These are phyloP conservation scores for Garrulus glandarius DNA, from an alignment of 2,797 vertebrate genomes.

Conservation along the genomic window DNA sequence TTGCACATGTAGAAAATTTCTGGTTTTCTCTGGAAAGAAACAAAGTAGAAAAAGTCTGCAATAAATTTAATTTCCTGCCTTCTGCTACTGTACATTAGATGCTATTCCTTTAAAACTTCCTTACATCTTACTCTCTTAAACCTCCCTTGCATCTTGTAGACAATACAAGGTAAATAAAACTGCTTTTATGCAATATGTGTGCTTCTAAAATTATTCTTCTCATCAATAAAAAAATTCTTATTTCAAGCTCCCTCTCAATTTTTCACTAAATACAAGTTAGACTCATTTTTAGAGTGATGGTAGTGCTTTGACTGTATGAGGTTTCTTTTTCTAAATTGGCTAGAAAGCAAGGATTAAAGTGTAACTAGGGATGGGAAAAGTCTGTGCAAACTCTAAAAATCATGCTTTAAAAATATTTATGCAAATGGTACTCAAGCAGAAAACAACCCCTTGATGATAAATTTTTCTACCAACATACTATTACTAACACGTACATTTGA, in stretches of 20 bases:
- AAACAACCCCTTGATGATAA: neutral
- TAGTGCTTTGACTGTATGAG: neutral
- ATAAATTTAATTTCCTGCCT: conserved; percentile 26
- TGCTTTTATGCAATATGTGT: neutral
- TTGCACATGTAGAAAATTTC: neutral
- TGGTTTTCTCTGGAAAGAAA: neutral
- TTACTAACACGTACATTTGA: neutral
- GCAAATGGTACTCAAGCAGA: neutral
- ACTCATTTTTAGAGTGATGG: neutral
- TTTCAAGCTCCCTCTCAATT: neutral
- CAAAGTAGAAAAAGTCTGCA: neutral
- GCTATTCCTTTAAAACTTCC: conserved; percentile 46
- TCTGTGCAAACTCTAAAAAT: neutral
- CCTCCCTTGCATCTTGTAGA: conserved; percentile 33
- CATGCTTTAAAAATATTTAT: neutral
- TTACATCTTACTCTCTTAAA: conserved; percentile 57
- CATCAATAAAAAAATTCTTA: neutral
- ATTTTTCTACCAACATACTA: neutral
- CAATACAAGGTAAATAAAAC: conserved; percentile 47
- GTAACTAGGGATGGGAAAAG: neutral
- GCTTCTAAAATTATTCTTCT: neutral
- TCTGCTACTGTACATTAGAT: neutral
- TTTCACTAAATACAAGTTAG: neutral
- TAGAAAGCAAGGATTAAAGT: neutral
- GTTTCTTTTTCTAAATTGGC: neutral